phyloP scores from a whole-genome alignment of 2,888 invertebrate species.

The Apamea sordens region DNA sequence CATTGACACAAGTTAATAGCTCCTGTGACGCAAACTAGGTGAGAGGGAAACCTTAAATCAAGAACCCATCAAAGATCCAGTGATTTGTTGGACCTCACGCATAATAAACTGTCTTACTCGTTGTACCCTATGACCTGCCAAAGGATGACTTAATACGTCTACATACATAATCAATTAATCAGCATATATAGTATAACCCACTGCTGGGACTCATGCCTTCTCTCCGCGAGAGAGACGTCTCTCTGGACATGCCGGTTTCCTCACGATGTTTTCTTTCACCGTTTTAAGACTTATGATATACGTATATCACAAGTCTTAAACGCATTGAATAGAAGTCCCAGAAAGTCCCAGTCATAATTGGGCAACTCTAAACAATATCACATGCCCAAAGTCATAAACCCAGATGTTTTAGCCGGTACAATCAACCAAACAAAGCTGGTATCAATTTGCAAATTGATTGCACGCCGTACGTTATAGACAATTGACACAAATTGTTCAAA shows the following conservation, averaged over 20 bases:
- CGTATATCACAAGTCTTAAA: too few species aligned
- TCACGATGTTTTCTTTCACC: neutral
- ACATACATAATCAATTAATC: too few species aligned
- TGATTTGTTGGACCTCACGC: neutral
- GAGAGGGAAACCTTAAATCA: neutral
- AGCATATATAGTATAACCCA: too few species aligned
- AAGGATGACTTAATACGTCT: neutral
- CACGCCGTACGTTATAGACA: slow-evolving; percentile 37
- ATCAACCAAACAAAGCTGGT: slow-evolving; percentile 44
- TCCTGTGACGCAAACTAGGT: neutral
- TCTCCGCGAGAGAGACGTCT: neutral
- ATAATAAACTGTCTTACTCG: neutral
- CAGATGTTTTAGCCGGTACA: slow-evolving; percentile 21
- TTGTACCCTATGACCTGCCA: neutral
- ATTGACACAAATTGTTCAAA: slow-evolving; percentile 58
- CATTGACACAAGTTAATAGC: neutral
- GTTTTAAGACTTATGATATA: neutral
- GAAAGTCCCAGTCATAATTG: neutral
- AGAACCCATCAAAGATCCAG: neutral
- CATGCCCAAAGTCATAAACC: slow-evolving; percentile 21
- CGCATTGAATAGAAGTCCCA: neutral
- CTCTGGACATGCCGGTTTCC: neutral
- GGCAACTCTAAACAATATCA: slow-evolving; percentile 30
- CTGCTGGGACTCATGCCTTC: too few species aligned
- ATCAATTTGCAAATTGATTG: slow-evolving; percentile 51